phyloP scores from a whole-genome alignment of 2,113 vertebrate genomes.

The Globicephala melas region DNA sequence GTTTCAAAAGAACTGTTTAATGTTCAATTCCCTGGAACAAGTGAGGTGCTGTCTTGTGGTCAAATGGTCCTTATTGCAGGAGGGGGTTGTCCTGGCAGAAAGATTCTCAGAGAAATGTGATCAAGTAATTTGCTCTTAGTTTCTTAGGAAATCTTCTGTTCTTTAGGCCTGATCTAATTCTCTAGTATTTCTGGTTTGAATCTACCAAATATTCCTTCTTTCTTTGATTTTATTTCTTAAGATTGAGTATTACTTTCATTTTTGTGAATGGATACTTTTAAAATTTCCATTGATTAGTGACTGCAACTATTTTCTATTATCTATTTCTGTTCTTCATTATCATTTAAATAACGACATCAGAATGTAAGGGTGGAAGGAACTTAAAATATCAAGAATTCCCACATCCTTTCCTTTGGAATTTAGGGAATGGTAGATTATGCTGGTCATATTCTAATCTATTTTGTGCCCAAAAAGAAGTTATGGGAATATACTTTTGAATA shows the following conservation, averaged over 20 bases:
- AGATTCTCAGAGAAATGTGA: neutral
- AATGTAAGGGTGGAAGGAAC: neutral
- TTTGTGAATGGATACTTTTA: neutral
- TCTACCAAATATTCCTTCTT: neutral
- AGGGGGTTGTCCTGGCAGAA: neutral
- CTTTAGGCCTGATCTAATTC: neutral
- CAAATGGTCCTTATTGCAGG: neutral
- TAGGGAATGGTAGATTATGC: neutral
- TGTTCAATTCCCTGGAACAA: neutral
- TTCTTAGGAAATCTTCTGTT: neutral
- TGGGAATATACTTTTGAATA: neutral
- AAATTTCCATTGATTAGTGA: neutral
- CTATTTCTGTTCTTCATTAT: neutral
- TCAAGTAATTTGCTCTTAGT: neutral
- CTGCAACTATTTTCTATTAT: neutral
- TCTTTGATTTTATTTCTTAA: neutral
- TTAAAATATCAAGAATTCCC: neutral
- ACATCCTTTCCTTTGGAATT: neutral
- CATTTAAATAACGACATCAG: neutral
- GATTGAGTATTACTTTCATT: neutral
- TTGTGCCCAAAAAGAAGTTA: neutral
- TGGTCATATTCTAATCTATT: neutral
- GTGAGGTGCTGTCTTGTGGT: neutral
- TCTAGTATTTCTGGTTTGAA: neutral
- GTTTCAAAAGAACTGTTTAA: neutral